phyloP scores from a whole-genome alignment of 1,140 invertebrate species.

The Meloidogyne exigua region DNA sequence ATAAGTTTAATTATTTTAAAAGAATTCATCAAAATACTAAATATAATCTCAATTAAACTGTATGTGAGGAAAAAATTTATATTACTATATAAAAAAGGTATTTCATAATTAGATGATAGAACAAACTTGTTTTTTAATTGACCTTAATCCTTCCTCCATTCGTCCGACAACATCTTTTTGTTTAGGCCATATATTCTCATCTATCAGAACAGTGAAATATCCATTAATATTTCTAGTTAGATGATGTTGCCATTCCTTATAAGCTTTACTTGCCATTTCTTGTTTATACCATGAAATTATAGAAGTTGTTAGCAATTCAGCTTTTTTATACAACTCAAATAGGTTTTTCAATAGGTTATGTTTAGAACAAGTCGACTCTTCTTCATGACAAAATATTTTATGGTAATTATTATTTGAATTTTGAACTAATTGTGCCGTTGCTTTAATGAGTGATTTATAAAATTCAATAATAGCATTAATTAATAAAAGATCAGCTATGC shows the following conservation, averaged over 20 bases:
- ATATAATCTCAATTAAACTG: too few species aligned
- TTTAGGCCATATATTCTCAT: neutral
- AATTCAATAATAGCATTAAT: neutral
- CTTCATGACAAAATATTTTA: neutral
- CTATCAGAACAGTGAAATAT: neutral
- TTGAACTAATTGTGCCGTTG: neutral
- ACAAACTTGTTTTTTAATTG: neutral
- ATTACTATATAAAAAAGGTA: too few species aligned
- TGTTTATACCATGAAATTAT: neutral
- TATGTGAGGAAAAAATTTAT: too few species aligned
- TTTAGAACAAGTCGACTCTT: neutral
- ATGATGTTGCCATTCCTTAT: neutral
- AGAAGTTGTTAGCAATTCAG: neutral
- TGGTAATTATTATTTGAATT: neutral
- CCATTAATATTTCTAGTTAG: neutral
- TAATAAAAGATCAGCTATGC: neutral
- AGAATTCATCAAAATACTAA: too few species aligned
- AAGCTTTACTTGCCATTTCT: neutral
- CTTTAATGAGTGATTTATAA: neutral
- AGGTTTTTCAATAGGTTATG: neutral
- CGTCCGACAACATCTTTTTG: neutral
- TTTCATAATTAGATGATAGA: neutral
- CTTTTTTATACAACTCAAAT: neutral
- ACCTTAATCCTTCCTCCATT: neutral
- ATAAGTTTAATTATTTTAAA: too few species aligned